Conservation (phyloP, 1,140 invertebrate genomes). For the Oryzaephilus surinamensis region DNA sequence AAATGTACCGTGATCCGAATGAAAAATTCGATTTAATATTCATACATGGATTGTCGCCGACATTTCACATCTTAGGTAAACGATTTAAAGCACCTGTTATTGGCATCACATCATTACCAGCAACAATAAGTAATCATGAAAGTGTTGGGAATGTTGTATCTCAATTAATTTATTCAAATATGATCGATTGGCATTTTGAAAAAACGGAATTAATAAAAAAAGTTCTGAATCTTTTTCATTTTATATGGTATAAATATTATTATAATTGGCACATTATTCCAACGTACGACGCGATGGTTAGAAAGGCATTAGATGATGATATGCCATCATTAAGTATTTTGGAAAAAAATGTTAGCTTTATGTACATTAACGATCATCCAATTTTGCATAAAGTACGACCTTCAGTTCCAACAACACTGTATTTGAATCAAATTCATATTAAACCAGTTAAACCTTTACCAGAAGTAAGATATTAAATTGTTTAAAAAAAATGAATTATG, state of each 20-base stretch:
- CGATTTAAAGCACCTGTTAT: slow-evolving; percentile 28
- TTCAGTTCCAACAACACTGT: slow-evolving; percentile 38
- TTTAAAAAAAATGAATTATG: no score
- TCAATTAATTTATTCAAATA: slow-evolving; percentile 36
- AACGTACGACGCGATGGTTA: slow-evolving; percentile 26
- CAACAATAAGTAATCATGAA: slow-evolving; percentile 10
- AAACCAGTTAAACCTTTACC: slow-evolving; percentile 30
- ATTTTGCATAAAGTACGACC: slow-evolving; percentile 37
- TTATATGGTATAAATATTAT: slow-evolving; percentile 3
- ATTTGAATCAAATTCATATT: slow-evolving; percentile 35
- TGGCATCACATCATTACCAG: slow-evolving; percentile 21
- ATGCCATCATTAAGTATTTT: slow-evolving; percentile 37
- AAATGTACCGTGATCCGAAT: no score
- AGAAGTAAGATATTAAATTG: slow-evolving; percentile 28
- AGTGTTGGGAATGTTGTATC: slow-evolving; percentile 36
- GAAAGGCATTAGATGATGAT: slow-evolving; percentile 35
- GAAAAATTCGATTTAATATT: no score
- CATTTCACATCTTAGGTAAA: no score
- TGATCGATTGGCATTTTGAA: slow-evolving; percentile 7
- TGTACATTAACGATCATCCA: slow-evolving; percentile 42
- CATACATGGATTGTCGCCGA: no score
- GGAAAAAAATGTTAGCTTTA: slow-evolving; percentile 39
- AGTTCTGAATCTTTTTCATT: slow-evolving; percentile 14
- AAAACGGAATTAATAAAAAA: slow-evolving; percentile 13
- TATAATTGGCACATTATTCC: slow-evolving; percentile 7